A percentile compares a stretch with the other conserved stretches of the same genome.
Evolutionary conservation across 2,797 vertebrate species (phyloP).

Genomic region (Megalops cyprinoides): DNA sequence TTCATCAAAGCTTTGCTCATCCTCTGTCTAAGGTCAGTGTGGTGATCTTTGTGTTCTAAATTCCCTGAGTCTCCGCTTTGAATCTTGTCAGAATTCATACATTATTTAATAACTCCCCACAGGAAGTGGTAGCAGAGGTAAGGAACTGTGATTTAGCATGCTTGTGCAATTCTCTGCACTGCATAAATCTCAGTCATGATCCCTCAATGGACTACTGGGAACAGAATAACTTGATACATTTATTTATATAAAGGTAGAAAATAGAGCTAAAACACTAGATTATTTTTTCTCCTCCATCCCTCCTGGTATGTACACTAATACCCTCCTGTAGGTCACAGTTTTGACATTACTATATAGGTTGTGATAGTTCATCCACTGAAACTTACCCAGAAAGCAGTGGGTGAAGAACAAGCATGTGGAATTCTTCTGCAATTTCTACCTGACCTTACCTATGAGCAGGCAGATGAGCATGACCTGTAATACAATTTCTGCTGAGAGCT

Average conservation of each 20-base stretch:
- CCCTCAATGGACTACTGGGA: background rate
- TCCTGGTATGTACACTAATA: background rate
- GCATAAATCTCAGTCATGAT: background rate
- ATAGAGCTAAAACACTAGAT: background rate
- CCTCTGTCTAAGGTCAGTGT: background rate
- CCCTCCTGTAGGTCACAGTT: background rate
- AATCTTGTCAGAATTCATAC: slow-evolving; percentile 1
- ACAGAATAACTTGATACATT: background rate
- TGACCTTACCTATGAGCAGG: too few species aligned
- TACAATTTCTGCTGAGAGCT: too few species aligned
- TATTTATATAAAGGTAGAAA: background rate
- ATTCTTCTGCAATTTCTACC: background rate
- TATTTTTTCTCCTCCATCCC: background rate
- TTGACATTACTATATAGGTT: background rate
- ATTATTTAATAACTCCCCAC: slow-evolving; percentile 16
- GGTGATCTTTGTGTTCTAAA: background rate
- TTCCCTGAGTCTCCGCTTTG: background rate
- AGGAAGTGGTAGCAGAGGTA: background rate
- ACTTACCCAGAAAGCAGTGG: too few species aligned
- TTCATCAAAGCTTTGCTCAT: background rate
- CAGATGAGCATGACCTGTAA: too few species aligned
- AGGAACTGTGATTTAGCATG: background rate
- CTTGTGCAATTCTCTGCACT: background rate
- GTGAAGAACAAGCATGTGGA: background rate
- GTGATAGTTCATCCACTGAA: background rate